Evolutionary conservation across 2,888 invertebrate genomes (phyloP).

Genomic region (Sarcophaga variegata): DNA sequence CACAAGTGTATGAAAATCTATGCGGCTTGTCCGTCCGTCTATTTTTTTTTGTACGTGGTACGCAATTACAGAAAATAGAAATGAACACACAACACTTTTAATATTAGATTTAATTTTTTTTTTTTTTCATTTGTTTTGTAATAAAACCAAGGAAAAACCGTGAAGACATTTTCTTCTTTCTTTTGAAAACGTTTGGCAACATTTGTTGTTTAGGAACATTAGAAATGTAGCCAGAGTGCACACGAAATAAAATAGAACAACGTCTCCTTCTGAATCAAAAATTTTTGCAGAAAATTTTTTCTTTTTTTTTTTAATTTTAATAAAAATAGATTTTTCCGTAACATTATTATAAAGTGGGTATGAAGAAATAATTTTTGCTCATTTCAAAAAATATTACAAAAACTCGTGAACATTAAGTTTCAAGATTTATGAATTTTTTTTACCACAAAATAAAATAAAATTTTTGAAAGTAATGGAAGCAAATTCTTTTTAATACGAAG

Average conservation of each 20-base stretch:
- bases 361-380: conserved; percentile 26
- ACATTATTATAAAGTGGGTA: conserved; percentile 47
- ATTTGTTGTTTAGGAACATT: conserved; percentile 26
- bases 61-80: conserved; percentile 52
- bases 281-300: conserved; percentile 4
- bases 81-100: conserved; percentile 42
- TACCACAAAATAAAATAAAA: neutral
- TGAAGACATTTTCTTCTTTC: neutral
- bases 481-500: no score
- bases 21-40: neutral
- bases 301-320: neutral
- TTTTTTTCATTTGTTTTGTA: conserved; percentile 17
- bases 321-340: conserved; percentile 47
- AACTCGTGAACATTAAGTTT: neutral
- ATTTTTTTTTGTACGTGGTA: conserved; percentile 6
- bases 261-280: neutral
- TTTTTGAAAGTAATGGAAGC: no score
- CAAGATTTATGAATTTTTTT: neutral
- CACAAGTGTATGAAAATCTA: conserved; percentile 30
- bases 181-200: conserved; percentile 21
- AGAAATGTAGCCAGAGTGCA: conserved; percentile 1
- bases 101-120: conserved; percentile 1
- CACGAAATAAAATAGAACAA: conserved; percentile 31
- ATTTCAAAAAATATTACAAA: neutral
- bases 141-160: neutral